phyloP scores from a whole-genome alignment of 2,797 vertebrate genomes.

The Falco concolor region DNA sequence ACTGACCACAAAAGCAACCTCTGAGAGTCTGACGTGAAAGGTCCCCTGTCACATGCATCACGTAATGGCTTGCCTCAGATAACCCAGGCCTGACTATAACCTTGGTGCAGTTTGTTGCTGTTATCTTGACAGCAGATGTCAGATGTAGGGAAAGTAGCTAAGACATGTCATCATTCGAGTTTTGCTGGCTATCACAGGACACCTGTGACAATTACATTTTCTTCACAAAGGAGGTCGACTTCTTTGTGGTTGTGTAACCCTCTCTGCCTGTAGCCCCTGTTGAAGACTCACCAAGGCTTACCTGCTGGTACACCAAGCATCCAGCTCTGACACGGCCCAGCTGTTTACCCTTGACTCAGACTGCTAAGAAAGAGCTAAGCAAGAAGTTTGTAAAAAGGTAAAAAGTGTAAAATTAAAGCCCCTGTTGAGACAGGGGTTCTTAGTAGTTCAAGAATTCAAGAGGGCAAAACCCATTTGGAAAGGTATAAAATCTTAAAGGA shows the following conservation, averaged over 20 bases:
- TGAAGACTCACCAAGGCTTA: not conserved
- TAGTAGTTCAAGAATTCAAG: not conserved
- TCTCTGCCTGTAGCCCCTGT: not conserved
- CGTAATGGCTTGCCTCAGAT: not conserved
- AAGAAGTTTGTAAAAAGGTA: not conserved
- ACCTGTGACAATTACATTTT: not conserved
- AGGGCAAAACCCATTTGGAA: not conserved
- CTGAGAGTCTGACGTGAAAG: not conserved
- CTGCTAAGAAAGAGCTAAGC: not conserved
- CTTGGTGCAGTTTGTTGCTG: not conserved
- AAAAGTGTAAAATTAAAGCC: not conserved
- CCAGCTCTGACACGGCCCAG: not conserved
- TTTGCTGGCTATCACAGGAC: not conserved
- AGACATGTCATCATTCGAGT: not conserved
- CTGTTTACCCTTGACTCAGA: not conserved
- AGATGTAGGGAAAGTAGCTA: not conserved
- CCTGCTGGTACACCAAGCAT: not conserved
- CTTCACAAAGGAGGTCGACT: not conserved
- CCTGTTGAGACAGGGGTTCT: not conserved
- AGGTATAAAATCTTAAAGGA: not conserved
- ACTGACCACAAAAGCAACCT: not conserved
- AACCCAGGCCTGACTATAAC: fast-evolving
- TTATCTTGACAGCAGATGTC: not conserved
- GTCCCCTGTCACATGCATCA: not conserved
- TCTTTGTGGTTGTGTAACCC: not conserved